phyloP scores from a whole-genome alignment of 2,113 vertebrate genomes.

The Oreotrochilus melanogaster region DNA sequence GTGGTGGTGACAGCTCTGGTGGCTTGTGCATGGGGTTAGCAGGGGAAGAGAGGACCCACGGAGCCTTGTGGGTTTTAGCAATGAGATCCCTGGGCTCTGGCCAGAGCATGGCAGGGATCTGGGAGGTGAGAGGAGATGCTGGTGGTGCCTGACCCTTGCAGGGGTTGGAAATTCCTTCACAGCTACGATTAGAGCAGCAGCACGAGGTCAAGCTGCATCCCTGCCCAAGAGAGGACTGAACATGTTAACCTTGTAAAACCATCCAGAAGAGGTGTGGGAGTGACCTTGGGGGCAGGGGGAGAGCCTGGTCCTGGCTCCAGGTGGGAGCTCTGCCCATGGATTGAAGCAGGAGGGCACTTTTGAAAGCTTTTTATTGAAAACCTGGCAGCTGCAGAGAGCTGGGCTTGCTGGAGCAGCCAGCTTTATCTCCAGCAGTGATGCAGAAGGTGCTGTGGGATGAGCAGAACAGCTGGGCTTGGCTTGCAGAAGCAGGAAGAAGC shows the following conservation, averaged over 20 bases:
- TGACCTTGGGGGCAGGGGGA: not conserved
- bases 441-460: not conserved
- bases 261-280: not conserved
- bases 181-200: rapidly evolving
- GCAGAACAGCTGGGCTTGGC: not conserved
- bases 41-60: not conserved
- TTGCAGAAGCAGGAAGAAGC: rapidly evolving
- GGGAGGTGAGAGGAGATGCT: not conserved
- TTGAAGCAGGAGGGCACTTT: not conserved
- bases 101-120: rapidly evolving
- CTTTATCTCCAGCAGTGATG: not conserved
- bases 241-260: not conserved
- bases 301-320: not conserved
- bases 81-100: not conserved
- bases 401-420: not conserved
- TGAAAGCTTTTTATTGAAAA: not conserved
- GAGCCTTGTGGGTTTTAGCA: not conserved
- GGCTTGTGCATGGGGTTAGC: not conserved
- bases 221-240: not conserved
- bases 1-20: not conserved
- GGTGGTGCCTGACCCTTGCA: not conserved
- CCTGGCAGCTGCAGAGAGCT: not conserved
- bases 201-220: not conserved
- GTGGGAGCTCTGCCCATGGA: not conserved
- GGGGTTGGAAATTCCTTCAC: not conserved